Base-by-base conservation (phyloP, 2,888 invertebrate genomes). In the Phanerotoma sp. region DNA sequence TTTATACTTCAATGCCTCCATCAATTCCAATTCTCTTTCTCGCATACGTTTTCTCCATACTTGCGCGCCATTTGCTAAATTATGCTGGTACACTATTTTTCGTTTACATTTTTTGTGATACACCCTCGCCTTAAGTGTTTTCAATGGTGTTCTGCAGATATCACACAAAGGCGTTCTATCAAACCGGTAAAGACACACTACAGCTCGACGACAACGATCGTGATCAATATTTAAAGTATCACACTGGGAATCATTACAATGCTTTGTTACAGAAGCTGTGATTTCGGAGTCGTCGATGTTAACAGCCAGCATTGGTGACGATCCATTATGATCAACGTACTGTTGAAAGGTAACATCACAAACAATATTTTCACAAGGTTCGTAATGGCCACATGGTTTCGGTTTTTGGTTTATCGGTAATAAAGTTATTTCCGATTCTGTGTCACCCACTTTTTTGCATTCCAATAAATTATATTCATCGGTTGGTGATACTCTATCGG, bases 171-270 rank as follows among this genome's bases (percentile, higher is more conserved):
- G 63, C 9, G 50, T 55, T 30, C 49, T 48, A 49, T 72, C 70
- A 47, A 63, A 66, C 9, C 59, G 62, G 28, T 68, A 28, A 20
- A 70, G 50, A 21, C 58, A 58, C 20, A 71, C 52, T 10, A 58
- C 30, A 13, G 62, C 68, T 48, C 70, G 64, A 13, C 74, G 69
- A 54, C 76, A 75, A 18, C 70, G 64, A 62, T 75, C 59, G 49
- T 77, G 74, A 46, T 77, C 76, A 37, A 76, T 74, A 41, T 70
- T 75, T 9, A 75, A 58, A 3, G 76, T 68, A 13, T 71, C 71
- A 58, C 71, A 72, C 5, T 51, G 47, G 5, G 57, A 28, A 50
- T 67, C 64, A 5, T 58, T 41, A 51, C 76, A 76, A 33, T 77
- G 76, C 16, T 69, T 74, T 1, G 60, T 50, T 1, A 75, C 73